Conservation (phyloP, 1,140 invertebrate genomes). For the Zaprionus tsacasi region DNA sequence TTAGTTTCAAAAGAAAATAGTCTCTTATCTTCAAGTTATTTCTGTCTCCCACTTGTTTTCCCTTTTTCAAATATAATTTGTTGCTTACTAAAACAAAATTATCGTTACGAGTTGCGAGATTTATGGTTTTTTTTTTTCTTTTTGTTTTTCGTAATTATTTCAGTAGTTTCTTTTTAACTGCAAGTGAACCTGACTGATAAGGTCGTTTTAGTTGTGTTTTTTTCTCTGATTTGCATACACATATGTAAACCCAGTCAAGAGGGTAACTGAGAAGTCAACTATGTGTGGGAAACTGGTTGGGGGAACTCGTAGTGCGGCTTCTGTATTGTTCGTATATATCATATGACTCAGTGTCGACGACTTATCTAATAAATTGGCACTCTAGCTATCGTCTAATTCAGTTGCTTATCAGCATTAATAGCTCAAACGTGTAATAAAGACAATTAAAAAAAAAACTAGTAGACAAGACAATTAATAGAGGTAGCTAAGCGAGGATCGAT, state of each 20-base stretch:
- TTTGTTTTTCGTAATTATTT: slow-evolving; percentile 12
- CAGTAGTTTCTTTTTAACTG: slow-evolving; percentile 15
- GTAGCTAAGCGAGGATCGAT: background rate
- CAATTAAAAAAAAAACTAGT: slow-evolving; percentile 24
- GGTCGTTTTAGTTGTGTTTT: slow-evolving; percentile 18
- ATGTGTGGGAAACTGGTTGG: background rate
- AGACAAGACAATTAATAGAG: slow-evolving; percentile 22
- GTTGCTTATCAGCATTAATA: slow-evolving; percentile 32
- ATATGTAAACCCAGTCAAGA: slow-evolving; percentile 4
- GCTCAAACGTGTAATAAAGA: slow-evolving; percentile 14
- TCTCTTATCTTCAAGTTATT: background rate
- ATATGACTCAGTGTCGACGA: slow-evolving; percentile 14
- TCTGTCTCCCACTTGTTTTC: background rate
- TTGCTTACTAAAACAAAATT: slow-evolving; percentile 19
- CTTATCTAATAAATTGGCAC: slow-evolving; percentile 23
- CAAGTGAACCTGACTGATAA: slow-evolving; percentile 26
- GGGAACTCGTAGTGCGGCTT: background rate
- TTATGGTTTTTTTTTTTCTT: slow-evolving; percentile 13
- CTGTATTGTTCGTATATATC: slow-evolving; percentile 3
- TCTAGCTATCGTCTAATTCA: slow-evolving; percentile 30
- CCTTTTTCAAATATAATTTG: background rate
- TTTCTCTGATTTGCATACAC: slow-evolving; percentile 16
- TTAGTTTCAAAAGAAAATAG: background rate
- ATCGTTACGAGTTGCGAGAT: slow-evolving; percentile 6
- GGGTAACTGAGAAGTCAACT: background rate